Evolutionary conservation across 2,113 vertebrate genomes (phyloP).

Genomic region (Meles meles): DNA sequence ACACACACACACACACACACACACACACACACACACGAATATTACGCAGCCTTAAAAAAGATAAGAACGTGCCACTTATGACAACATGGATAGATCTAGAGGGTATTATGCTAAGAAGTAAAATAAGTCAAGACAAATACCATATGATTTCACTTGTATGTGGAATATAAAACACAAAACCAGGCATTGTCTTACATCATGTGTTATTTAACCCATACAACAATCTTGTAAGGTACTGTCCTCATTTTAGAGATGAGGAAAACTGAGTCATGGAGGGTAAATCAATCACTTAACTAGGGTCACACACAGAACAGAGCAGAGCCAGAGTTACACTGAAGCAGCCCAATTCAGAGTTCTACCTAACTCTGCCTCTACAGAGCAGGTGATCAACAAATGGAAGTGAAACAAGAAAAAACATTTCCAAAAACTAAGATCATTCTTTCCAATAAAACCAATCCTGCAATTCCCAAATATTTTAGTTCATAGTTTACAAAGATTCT

Average conservation of each 20-base stretch:
- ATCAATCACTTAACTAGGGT: background rate
- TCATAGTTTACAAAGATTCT: background rate
- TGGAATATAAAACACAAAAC: background rate
- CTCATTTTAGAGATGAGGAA: background rate
- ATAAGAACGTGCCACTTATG: background rate
- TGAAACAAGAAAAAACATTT: background rate
- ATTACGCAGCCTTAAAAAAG: background rate
- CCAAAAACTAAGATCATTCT: background rate
- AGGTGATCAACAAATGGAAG: background rate
- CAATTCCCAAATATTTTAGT: background rate
- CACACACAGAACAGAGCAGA: background rate
- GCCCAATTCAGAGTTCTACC: background rate
- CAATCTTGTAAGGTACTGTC: background rate
- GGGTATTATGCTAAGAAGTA: background rate
- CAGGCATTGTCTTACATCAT: background rate
- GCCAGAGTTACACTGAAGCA: background rate
- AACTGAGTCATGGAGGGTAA: background rate
- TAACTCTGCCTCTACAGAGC: background rate
- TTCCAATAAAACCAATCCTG: background rate
- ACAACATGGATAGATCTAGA: background rate
- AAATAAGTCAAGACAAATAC: background rate
- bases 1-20: background rate
- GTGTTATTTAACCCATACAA: conserved; percentile 2
- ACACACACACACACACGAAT: background rate
- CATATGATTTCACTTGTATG: background rate